Base-by-base conservation (phyloP, 64 coral and sea anemone genomes). In the Actinia equina region DNA sequence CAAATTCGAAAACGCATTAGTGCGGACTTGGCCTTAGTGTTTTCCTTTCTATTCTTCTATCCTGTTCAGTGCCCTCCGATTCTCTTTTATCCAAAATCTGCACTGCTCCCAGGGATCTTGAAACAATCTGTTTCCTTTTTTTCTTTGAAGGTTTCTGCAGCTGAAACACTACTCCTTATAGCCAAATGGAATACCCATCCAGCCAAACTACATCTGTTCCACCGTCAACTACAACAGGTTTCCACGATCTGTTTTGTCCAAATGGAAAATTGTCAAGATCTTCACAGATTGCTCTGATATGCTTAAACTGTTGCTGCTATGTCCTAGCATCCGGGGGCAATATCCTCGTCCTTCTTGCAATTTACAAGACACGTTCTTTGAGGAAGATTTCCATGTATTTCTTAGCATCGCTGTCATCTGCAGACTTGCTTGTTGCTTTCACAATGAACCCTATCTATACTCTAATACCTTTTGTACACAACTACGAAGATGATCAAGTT, bases 351-450 rank as follows among this genome's bases (percentile, higher is more conserved):
- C 43, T 89, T 1, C 14, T 89, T 7, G 81, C 88, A 44, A 84
- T 89, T 89, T 89, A 84, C 58, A 67, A 58, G 41, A 55, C 59
- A 4, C 63, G 57, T 19, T 26, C 59, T 6, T 49, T 89, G 10
- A 64, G 51, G 18, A 71, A 81, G 16, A 71, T 71, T 37, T 89
- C 88, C 27, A 89, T 83, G 44, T 89, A 74, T 22, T 84, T 89
- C 17, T 71, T 89, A 19, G 88, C 88, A 3, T 89, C 88, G 4
- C 60, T 89, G n/a, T 62, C 80, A 0, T 15, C 81, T 25, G 88
- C 88, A 1, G 88, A 89, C 70, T 58, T 89, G 18, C 54, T 53
- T 4, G 88, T 89, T 17, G 88, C 54, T 14, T 2, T 84, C 12
- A 42, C 82, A 1, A 67, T 89, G 44, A 89, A 70, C 59, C 80